Base-by-base conservation (phyloP, 2,113 vertebrate species). In the Colaptes auratus region DNA sequence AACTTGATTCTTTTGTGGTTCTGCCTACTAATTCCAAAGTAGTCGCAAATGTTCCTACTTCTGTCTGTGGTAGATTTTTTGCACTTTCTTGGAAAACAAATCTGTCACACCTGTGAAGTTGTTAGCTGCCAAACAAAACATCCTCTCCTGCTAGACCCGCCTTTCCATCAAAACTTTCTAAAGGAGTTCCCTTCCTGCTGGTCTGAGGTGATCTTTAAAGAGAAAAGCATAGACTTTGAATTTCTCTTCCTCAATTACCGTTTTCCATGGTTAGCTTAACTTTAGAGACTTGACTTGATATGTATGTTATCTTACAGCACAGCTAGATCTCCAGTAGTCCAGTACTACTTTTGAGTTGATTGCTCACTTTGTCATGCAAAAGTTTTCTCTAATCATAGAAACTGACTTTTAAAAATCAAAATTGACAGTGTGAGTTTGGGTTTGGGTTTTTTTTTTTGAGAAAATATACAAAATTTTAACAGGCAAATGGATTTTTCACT, bases 291-390 rank as follows among this genome's bases (percentile, higher is more conserved):
- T 78, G 53, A 4, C 12, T 78, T 75, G 24, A 53, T 64, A 24
- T 33, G 4, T 84, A 9, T 2, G 0, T 75, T 59, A 3, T 19
- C 18, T 67, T 70, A 36, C 6, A 42, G 48, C 2, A 1, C 64
- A n/a, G 48, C 31, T 15, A 9, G 12, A 8, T 71, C 16, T 87
- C 65, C 48, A 75, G 35, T 2, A 3, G 5, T 25, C 72, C 63
- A 42, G 50, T 67, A 19, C 23, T 31, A 15, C 70, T 64, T 64
- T 48, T 56, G 35, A 64, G 48, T 8, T 31, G 30, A 78, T 82
- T 72, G 16, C 52, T 36, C 13, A 14, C 25, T 82, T 93, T 14
- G 42, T 69, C 27, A 5, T 61, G 60, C 15, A 53, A 65, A 53
- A 11, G 5, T 55, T 82, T 82, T 88, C 23, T 76, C 13, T 92